phyloP scores from a whole-genome alignment of 2,113 vertebrate genomes.

The Muntiacus muntjak region DNA sequence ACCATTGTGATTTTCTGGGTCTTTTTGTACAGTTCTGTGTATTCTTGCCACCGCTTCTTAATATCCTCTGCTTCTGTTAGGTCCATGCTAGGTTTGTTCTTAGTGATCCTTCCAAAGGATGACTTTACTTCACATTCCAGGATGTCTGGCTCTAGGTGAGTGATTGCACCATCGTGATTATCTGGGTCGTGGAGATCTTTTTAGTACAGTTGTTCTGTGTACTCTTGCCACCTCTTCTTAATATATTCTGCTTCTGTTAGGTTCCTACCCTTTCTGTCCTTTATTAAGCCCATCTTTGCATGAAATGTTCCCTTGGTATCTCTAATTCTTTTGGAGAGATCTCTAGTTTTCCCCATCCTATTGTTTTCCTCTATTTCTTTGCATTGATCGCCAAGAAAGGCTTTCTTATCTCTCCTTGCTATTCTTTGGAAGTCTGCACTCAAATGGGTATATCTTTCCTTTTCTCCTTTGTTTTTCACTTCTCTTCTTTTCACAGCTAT shows the following conservation, averaged over 20 bases:
- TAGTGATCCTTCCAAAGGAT: neutral
- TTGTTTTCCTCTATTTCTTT: neutral
- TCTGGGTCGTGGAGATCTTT: neutral
- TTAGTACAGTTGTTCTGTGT: neutral
- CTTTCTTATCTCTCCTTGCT: neutral
- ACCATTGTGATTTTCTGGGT: no score
- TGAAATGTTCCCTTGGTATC: neutral
- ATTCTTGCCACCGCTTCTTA: no score
- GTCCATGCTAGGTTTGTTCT: neutral
- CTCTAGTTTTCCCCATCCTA: neutral
- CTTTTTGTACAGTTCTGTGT: no score
- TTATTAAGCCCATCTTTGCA: neutral
- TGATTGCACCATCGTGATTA: neutral
- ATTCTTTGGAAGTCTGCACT: neutral
- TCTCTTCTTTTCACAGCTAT: neutral
- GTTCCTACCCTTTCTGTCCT: neutral
- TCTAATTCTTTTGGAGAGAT: neutral
- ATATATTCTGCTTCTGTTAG: neutral
- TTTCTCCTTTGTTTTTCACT: neutral
- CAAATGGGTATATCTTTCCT: neutral
- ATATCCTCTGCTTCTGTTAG: no score
- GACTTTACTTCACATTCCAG: neutral
- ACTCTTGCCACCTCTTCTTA: neutral
- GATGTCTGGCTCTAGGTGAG: neutral
- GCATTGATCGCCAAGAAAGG: rapidly evolving